Conservation (phyloP, 2,888 invertebrate species). For the Phrixothrix hirtus region DNA sequence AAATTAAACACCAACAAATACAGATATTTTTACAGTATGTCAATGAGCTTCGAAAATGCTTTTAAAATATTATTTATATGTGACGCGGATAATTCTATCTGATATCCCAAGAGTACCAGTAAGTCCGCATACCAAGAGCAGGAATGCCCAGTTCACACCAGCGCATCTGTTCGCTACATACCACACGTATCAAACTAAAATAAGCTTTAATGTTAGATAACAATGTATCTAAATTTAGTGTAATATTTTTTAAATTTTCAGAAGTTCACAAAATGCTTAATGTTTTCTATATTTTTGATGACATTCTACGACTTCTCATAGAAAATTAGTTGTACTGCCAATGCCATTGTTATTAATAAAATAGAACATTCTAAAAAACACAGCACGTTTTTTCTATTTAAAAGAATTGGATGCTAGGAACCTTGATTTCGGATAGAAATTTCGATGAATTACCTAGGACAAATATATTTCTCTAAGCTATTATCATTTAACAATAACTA, state of each 20-base stretch:
- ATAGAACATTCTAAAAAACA: neutral
- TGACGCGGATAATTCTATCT: too few species aligned
- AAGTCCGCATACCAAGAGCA: slow-evolving; percentile 44
- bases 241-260: slow-evolving; percentile 25
- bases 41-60: too few species aligned
- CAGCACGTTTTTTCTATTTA: neutral
- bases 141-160: slow-evolving; percentile 47
- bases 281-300: slow-evolving; percentile 25
- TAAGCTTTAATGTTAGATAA: slow-evolving; percentile 33
- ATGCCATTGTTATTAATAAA: slow-evolving; percentile 20
- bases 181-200: slow-evolving; percentile 27
- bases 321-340: slow-evolving; percentile 7
- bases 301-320: slow-evolving; percentile 20
- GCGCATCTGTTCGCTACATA: slow-evolving; percentile 38
- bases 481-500: too few species aligned
- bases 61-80: too few species aligned
- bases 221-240: slow-evolving; percentile 30
- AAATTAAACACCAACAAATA: too few species aligned
- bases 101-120: slow-evolving; percentile 39
- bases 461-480: too few species aligned
- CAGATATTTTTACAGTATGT: too few species aligned
- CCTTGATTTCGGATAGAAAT: too few species aligned
- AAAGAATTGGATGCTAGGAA: neutral
- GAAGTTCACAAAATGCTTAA: slow-evolving; percentile 24
- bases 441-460: too few species aligned